phyloP scores from a whole-genome alignment of 1,140 invertebrate species.

The Cataglyphis hispanica region DNA sequence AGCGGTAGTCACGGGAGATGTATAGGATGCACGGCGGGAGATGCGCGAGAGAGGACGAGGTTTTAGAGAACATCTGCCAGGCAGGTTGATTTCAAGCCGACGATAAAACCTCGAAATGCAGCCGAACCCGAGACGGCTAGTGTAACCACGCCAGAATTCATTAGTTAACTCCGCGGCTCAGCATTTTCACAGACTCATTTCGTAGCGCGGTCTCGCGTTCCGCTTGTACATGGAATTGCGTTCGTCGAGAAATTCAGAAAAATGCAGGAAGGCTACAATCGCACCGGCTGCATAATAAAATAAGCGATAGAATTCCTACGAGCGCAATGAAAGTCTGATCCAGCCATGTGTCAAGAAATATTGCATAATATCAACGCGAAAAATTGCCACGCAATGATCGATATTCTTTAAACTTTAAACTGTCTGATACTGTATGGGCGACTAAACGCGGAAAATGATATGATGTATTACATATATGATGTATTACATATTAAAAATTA shows the following conservation, averaged over 20 bases:
- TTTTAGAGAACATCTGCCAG: slow-evolving; percentile 79
- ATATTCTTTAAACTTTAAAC: slow-evolving; percentile 30
- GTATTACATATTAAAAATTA: too few relatives aligned
- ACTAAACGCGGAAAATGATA: not conserved
- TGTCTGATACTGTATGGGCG: not conserved
- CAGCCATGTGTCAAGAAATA: slow-evolving; percentile 13
- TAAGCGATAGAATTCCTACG: not conserved
- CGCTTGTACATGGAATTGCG: slow-evolving; percentile 50
- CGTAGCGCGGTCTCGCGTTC: slow-evolving; percentile 6
- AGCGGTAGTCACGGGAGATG: slow-evolving; percentile 22
- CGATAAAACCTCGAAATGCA: slow-evolving; percentile 77
- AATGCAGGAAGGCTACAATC: slow-evolving; percentile 19
- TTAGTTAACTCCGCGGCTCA: slow-evolving; percentile 74
- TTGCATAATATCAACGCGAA: slow-evolving; percentile 28
- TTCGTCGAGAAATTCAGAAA: slow-evolving; percentile 65
- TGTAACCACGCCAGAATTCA: slow-evolving; percentile 76
- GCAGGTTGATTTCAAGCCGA: slow-evolving; percentile 77
- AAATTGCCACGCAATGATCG: not conserved
- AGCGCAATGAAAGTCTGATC: not conserved
- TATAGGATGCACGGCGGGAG: slow-evolving; percentile 42
- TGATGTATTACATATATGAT: too few relatives aligned
- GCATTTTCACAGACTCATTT: slow-evolving; percentile 71
- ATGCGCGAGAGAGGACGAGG: slow-evolving; percentile 60
- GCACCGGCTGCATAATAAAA: slow-evolving; percentile 9
- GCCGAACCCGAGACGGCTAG: slow-evolving; percentile 57